phyloP scores from a whole-genome alignment of 2,797 vertebrate species.

The Hemitrygon akajei region DNA sequence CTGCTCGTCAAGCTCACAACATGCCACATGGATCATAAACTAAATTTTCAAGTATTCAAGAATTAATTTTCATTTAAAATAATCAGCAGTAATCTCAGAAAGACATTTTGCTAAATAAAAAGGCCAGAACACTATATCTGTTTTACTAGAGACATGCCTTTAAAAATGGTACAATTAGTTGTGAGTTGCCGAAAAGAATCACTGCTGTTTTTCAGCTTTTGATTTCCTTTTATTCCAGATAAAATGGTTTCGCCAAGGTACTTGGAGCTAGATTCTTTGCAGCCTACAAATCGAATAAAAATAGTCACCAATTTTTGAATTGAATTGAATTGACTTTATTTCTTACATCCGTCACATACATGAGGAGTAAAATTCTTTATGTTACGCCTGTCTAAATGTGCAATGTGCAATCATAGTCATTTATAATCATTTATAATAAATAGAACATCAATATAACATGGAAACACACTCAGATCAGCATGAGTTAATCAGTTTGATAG shows the following conservation, averaged over 20 bases:
- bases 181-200: neutral
- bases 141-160: neutral
- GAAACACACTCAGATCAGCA: too few relatives aligned
- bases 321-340: too few relatives aligned
- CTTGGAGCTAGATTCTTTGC: neutral
- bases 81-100: neutral
- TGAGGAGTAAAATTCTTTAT: too few relatives aligned
- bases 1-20: neutral
- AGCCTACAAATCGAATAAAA: neutral
- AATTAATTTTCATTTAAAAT: neutral
- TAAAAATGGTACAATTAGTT: neutral
- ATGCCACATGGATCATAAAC: neutral
- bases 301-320: neutral
- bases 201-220: neutral
- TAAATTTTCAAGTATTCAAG: neutral
- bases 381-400: too few relatives aligned
- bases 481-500: too few relatives aligned
- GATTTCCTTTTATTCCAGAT: neutral
- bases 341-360: too few relatives aligned
- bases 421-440: too few relatives aligned
- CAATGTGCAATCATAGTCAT: too few relatives aligned
- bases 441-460: too few relatives aligned
- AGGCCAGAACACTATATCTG: neutral
- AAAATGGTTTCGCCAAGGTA: neutral
- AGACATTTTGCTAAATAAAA: neutral